Percentiles rank a stretch among this genome's conserved stretches.
phyloP scores from a whole-genome alignment of 1,140 invertebrate genomes.

The Brachionus sp. region DNA sequence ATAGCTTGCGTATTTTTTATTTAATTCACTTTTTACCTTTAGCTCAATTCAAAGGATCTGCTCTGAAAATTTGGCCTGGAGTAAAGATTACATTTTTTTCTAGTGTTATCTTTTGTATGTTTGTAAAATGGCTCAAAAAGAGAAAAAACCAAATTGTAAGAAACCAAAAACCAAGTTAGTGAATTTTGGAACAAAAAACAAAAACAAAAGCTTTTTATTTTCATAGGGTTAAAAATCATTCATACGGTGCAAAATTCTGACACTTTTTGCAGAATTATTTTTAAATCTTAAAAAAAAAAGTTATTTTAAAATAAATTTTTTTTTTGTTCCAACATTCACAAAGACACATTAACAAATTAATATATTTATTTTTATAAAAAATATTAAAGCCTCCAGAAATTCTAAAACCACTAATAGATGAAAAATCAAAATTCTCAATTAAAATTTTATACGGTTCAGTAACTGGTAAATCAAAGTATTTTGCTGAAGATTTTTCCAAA shows the following conservation, averaged over 20 bases:
- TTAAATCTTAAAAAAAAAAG: too few relatives aligned
- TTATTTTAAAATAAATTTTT: too few relatives aligned
- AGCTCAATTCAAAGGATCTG: background rate
- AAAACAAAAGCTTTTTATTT: too few relatives aligned
- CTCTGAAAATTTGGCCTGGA: slow-evolving; percentile 8
- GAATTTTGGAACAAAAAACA: too few relatives aligned
- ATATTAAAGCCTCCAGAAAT: slow-evolving; percentile 5
- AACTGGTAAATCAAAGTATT: slow-evolving; percentile 47
- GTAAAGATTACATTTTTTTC: slow-evolving; percentile 8
- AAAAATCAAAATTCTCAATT: background rate
- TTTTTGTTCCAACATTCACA: background rate
- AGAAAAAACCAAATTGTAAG: slow-evolving; percentile 21
- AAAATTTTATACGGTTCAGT: slow-evolving; percentile 32
- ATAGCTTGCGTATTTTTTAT: background rate
- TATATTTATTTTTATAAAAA: background rate
- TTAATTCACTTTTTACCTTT: background rate
- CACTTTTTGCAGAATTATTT: too few relatives aligned
- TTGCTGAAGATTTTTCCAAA: slow-evolving; percentile 51
- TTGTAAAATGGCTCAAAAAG: slow-evolving; percentile 14
- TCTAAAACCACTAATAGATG: background rate
- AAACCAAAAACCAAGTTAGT: too few relatives aligned
- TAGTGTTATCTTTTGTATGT: slow-evolving; percentile 1
- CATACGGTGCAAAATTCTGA: too few relatives aligned
- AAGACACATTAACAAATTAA: background rate
- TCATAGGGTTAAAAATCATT: too few relatives aligned